Evolutionary conservation across 2,797 vertebrate species (phyloP).

Genomic region (Potorous gilbertii): DNA sequence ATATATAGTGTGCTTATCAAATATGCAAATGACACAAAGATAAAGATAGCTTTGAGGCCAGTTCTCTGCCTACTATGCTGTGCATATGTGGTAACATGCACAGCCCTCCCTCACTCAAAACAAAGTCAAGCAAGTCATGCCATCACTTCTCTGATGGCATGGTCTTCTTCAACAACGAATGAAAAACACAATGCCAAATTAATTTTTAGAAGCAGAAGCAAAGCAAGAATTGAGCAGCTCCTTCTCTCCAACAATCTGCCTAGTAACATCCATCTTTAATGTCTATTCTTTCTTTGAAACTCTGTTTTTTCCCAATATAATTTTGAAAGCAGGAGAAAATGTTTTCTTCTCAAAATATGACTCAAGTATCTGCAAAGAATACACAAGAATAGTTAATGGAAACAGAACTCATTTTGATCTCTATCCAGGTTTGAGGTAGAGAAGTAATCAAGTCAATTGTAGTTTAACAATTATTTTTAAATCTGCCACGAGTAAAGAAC

Average conservation of each 20-base stretch:
- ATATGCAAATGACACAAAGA: background rate
- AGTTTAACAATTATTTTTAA: background rate
- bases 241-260: background rate
- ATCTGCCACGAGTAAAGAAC: background rate
- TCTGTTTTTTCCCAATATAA: background rate
- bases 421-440: background rate
- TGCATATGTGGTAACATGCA: background rate
- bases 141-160: too few species aligned
- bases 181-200: background rate
- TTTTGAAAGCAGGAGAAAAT: background rate
- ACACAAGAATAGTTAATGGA: constrained; percentile 13
- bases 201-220: background rate
- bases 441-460: background rate
- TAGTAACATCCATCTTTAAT: background rate
- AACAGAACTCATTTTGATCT: background rate
- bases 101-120: too few species aligned
- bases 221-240: background rate
- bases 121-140: too few species aligned
- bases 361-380: background rate
- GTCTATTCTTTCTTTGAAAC: too few species aligned
- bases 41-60: background rate
- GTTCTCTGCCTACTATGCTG: background rate
- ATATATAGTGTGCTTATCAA: background rate
- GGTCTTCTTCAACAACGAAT: too few species aligned
- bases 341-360: background rate